These are phyloP conservation scores for Xenopus borealis DNA, from an alignment of 2,113 vertebrate genomes.

Conservation along the genomic window DNA sequence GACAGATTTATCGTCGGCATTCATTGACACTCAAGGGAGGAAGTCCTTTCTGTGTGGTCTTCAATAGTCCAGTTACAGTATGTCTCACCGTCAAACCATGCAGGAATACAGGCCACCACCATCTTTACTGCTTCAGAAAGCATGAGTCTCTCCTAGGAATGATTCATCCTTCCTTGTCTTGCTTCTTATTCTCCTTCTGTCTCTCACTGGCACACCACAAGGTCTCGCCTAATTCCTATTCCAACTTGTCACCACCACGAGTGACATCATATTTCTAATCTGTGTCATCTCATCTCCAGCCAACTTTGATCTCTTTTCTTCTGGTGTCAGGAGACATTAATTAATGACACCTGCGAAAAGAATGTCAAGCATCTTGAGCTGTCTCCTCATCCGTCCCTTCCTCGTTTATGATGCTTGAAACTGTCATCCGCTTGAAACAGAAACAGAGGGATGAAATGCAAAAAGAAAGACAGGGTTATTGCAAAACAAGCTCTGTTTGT, in stretches of 20 bases:
- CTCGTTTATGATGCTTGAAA: slow-evolving; percentile 50
- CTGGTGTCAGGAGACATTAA: slow-evolving; percentile 58
- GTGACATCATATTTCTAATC: slow-evolving; percentile 40
- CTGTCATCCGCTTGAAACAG: slow-evolving; percentile 53
- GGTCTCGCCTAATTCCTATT: slow-evolving; percentile 26
- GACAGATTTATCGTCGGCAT: too few relatives aligned
- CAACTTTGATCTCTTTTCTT: slow-evolving; percentile 56
- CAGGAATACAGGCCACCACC: neutral
- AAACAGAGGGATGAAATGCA: slow-evolving; percentile 37
- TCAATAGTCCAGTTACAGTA: neutral
- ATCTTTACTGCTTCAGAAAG: slow-evolving; percentile 7
- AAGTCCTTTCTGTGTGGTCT: too few relatives aligned
- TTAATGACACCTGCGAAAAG: slow-evolving; percentile 58
- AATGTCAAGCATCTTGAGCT: slow-evolving; percentile 49
- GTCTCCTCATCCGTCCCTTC: slow-evolving; percentile 2
- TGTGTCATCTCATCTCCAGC: slow-evolving; percentile 47
- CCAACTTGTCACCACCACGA: slow-evolving; percentile 28
- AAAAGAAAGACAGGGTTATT: slow-evolving; percentile 54
- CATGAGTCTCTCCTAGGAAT: slow-evolving; percentile 12
- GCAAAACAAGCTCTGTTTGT: slow-evolving; percentile 56
- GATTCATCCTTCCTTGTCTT: neutral
- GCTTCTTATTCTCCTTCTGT: neutral
- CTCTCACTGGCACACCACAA: slow-evolving; percentile 39
- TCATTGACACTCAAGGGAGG: too few relatives aligned
- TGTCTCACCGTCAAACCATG: slow-evolving; percentile 10